Evolutionary conservation across 2,888 invertebrate genomes (phyloP).

Genomic region (Catocala fraxini): DNA sequence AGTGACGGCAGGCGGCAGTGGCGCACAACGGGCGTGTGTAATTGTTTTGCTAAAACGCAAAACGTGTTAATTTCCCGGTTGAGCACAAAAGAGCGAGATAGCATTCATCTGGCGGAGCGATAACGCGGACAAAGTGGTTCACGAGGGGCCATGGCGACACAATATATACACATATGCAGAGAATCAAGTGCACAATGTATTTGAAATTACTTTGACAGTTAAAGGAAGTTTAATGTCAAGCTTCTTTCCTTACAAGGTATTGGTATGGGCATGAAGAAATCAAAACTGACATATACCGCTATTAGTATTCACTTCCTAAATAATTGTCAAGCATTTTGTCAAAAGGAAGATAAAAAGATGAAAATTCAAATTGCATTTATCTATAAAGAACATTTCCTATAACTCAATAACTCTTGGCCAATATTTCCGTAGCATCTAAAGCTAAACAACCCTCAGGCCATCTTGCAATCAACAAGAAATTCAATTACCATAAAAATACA

Average conservation of each 20-base stretch:
- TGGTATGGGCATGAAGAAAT: too few relatives aligned
- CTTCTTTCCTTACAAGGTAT: neutral
- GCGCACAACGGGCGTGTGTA: conserved; percentile 47
- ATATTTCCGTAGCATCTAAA: too few relatives aligned
- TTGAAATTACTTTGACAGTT: neutral
- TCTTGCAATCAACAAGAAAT: too few relatives aligned
- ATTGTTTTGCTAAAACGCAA: conserved; percentile 55
- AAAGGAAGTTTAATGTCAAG: neutral
- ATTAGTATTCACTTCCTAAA: too few relatives aligned
- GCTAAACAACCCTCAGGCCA: too few relatives aligned
- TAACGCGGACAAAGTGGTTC: conserved; percentile 51
- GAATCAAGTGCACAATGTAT: neutral
- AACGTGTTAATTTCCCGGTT: conserved; percentile 55
- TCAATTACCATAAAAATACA: too few relatives aligned
- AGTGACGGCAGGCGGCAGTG: conserved; percentile 23
- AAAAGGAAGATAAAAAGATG: too few relatives aligned
- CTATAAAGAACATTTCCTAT: too few relatives aligned
- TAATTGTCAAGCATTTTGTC: too few relatives aligned
- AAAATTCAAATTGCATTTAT: too few relatives aligned
- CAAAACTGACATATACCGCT: too few relatives aligned
- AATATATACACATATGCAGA: neutral
- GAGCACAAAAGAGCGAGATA: conserved; percentile 52
- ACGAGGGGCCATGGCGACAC: conserved; percentile 18
- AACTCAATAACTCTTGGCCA: too few relatives aligned
- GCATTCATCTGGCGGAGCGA: conserved; percentile 50